Percentiles rank a stretch among this genome's conserved stretches.
These are phyloP conservation scores for Acipenser transmontanus DNA, from an alignment of 2,797 vertebrate genomes.

Conservation along the genomic window DNA sequence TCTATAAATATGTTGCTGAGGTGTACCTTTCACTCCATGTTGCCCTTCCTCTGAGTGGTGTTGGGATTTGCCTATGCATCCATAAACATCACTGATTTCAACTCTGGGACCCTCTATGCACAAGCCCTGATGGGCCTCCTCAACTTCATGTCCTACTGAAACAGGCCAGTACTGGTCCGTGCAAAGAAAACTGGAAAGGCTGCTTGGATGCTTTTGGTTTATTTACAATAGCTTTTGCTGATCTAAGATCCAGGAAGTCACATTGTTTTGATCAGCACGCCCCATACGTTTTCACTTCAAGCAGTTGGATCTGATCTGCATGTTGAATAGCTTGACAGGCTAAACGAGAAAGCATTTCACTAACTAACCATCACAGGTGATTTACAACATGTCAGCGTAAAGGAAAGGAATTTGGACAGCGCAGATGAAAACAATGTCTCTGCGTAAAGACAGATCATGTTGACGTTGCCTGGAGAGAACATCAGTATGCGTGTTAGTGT, in stretches of 20 bases:
- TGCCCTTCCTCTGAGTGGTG: too few relatives aligned
- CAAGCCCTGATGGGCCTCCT: neutral
- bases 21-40: too few relatives aligned
- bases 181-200: neutral
- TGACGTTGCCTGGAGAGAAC: too few relatives aligned
- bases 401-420: conserved; percentile 5
- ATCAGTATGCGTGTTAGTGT: too few relatives aligned
- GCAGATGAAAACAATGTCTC: neutral
- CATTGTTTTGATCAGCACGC: conserved; percentile 30
- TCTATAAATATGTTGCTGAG: too few relatives aligned
- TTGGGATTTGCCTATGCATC: neutral
- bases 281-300: conserved; percentile 30
- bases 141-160: too few relatives aligned
- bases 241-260: conserved; percentile 20
- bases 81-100: neutral
- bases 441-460: too few relatives aligned
- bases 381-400: conserved; percentile 1
- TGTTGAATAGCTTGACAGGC: conserved; percentile 5
- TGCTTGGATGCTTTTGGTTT: neutral
- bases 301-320: conserved; percentile 29
- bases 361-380: conserved; percentile 5
- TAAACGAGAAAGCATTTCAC: conserved; percentile 12
- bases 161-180: neutral
- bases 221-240: neutral
- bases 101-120: too few relatives aligned